phyloP scores from a whole-genome alignment of 1,140 invertebrate species.

The Drosophila varians region DNA sequence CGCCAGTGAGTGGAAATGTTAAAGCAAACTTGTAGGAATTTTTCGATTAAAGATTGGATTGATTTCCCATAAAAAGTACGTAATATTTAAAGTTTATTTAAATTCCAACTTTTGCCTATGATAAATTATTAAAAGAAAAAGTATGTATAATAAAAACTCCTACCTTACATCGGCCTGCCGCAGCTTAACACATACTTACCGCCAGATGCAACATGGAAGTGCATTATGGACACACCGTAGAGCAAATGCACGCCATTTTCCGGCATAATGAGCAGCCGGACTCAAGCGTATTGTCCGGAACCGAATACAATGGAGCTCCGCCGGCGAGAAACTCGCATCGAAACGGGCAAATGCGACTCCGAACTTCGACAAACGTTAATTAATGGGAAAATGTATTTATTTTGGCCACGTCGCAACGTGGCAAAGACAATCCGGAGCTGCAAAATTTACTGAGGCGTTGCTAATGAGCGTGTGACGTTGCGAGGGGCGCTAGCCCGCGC shows the following conservation, averaged over 20 bases:
- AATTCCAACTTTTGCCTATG: no score
- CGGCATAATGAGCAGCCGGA: conserved; percentile 62
- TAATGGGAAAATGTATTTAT: conserved; percentile 78
- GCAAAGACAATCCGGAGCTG: conserved; percentile 29
- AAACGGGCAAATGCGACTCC: conserved; percentile 48
- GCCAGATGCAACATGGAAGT: conserved; percentile 7
- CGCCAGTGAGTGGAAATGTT: background rate
- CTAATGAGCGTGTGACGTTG: conserved; percentile 58
- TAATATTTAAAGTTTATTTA: background rate
- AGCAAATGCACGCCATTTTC: conserved; percentile 41
- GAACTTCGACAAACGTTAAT: conserved; percentile 58
- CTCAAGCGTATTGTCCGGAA: conserved; percentile 51
- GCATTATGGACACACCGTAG: conserved; percentile 38
- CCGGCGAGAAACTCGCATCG: background rate
- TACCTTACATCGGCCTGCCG: conserved; percentile 6
- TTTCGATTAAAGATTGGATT: no score
- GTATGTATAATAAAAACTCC: no score
- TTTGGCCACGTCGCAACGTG: conserved; percentile 33
- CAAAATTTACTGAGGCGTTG: conserved; percentile 41
- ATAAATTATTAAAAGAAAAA: background rate
- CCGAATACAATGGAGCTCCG: conserved; percentile 57
- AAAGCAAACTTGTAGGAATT: no score
- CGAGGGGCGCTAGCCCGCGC: background rate
- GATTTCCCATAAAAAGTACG: no score
- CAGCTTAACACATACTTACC: conserved; percentile 8